Evolutionary conservation across 2,113 vertebrate genomes (phyloP).

Genomic region (Caretta caretta): DNA sequence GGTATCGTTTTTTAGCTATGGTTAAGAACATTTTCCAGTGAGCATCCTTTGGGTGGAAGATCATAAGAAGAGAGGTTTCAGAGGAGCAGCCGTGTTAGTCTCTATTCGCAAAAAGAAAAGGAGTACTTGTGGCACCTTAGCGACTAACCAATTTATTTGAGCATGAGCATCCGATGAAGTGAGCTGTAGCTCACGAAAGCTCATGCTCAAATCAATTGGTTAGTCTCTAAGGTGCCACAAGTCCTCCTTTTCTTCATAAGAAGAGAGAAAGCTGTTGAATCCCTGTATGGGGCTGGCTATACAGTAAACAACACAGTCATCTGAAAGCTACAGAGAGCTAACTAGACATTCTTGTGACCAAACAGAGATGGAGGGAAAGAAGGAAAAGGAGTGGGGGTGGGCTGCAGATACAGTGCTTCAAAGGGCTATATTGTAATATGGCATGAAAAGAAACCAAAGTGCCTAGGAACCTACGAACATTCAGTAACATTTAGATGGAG

Average conservation of each 20-base stretch:
- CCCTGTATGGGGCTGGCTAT: not conserved
- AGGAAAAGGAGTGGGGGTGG: not conserved
- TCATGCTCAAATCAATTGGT: too few relatives aligned
- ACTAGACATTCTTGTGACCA: not conserved
- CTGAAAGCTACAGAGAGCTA: not conserved
- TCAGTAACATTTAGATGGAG: not conserved
- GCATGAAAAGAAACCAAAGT: not conserved
- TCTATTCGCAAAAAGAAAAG: too few relatives aligned
- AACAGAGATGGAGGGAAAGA: not conserved
- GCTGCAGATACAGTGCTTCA: not conserved
- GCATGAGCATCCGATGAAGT: too few relatives aligned
- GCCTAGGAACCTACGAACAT: not conserved
- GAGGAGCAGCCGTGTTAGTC: too few relatives aligned
- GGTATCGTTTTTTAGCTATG: not conserved
- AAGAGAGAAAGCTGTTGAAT: not conserved
- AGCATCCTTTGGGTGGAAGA: not conserved
- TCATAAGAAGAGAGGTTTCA: not conserved
- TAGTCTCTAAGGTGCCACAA: too few relatives aligned
- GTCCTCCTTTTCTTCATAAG: not conserved
- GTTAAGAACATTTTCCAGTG: not conserved
- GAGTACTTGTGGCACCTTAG: too few relatives aligned
- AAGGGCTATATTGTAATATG: not conserved
- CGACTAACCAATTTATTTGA: too few relatives aligned
- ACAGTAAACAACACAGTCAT: not conserved
- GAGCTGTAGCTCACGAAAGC: too few relatives aligned